Conservation (phyloP, 1,140 invertebrate genomes). For the Gyrodactylus bullatarudis region DNA sequence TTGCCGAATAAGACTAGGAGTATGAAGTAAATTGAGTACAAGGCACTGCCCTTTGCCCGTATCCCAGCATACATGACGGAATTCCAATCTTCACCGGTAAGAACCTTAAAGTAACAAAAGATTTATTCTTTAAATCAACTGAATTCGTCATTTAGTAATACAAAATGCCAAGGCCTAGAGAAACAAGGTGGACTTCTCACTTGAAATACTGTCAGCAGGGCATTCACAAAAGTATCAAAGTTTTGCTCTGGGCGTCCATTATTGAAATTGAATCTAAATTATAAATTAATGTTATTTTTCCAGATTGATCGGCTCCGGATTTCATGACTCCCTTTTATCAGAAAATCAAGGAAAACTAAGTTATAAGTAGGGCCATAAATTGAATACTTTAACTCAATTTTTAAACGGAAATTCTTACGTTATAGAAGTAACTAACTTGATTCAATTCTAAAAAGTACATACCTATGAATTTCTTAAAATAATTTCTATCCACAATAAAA, state of each 20-base stretch:
- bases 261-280: slow-evolving; percentile 52
- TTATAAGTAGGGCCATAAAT: no score
- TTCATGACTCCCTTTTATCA: no score
- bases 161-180: slow-evolving; percentile 37
- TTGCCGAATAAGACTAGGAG: slow-evolving; percentile 96
- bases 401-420: no score
- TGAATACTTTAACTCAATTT: no score
- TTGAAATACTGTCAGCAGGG: slow-evolving; percentile 94
- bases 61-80: slow-evolving; percentile 99
- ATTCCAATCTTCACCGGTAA: slow-evolving; percentile 99
- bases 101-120: slow-evolving; percentile 31
- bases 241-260: slow-evolving; percentile 66
- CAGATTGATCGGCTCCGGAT: no score
- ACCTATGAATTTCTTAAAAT: no score
- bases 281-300: slow-evolving; percentile 1
- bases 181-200: slow-evolving; percentile 16
- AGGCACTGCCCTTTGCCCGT: slow-evolving; percentile 49
- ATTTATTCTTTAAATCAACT: not conserved
- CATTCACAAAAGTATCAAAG: slow-evolving; percentile 96
- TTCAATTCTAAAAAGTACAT: no score
- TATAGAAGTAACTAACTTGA: no score
- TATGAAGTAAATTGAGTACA: slow-evolving; percentile 93
- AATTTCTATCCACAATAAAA: no score
- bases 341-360: no score
- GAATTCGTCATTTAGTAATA: slow-evolving; percentile 13